These are phyloP conservation scores for Nycteola revayana DNA, from an alignment of 2,888 invertebrate species.

Conservation along the genomic window DNA sequence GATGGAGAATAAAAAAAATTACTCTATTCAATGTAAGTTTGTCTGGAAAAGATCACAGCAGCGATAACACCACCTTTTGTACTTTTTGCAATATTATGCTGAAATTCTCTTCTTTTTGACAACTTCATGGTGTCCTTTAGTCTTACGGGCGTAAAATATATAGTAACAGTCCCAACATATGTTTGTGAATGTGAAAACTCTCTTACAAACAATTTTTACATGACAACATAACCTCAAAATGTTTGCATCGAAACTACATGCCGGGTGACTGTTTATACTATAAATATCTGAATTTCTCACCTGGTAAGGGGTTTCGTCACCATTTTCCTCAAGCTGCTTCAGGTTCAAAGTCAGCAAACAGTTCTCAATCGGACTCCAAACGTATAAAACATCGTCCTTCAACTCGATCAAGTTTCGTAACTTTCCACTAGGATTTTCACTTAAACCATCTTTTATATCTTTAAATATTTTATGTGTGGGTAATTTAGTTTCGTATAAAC, in stretches of 20 bases:
- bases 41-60: too few species aligned
- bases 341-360: conserved; percentile 84
- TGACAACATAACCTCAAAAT: conserved; percentile 34
- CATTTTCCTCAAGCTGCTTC: conserved; percentile 68
- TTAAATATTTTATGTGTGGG: conserved; percentile 83
- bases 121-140: too few species aligned
- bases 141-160: too few species aligned
- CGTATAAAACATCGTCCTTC: conserved; percentile 85
- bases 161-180: too few species aligned
- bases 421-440: conserved; percentile 75
- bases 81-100: too few species aligned
- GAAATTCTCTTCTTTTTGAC: too few species aligned
- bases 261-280: conserved; percentile 13
- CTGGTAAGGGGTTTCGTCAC: conserved; percentile 82
- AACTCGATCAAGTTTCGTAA: conserved; percentile 84
- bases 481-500: conserved; percentile 82
- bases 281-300: conserved; percentile 51
- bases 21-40: too few species aligned
- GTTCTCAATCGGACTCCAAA: conserved; percentile 85
- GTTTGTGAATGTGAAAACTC: too few species aligned
- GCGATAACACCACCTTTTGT: too few species aligned
- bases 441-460: conserved; percentile 78
- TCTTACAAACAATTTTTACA: not conserved
- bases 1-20: too few species aligned
- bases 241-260: conserved; percentile 40